Evolutionary conservation across 2,888 invertebrate genomes (phyloP).

Genomic region (Eubasilissa splendida): DNA sequence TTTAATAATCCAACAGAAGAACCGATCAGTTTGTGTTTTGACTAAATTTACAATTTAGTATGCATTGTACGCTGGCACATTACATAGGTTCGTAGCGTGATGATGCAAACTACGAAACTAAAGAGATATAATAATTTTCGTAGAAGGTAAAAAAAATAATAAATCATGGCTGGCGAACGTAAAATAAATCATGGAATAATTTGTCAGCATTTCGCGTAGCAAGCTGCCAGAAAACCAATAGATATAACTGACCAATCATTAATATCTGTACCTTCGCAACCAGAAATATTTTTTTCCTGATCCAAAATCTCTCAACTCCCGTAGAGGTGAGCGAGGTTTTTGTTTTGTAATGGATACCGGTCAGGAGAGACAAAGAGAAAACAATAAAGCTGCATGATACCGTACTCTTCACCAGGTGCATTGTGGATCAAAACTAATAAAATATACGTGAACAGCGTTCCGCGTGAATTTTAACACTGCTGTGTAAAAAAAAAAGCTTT

Average conservation of each 20-base stretch:
- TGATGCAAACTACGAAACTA: no score
- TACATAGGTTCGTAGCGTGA: no score
- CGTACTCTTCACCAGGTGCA: constrained; percentile 31
- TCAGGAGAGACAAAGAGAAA: constrained; percentile 23
- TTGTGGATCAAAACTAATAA: constrained; percentile 33
- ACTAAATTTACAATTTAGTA: no score
- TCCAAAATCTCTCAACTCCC: constrained; percentile 28
- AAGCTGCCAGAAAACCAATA: background rate
- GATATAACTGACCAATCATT: constrained; percentile 9
- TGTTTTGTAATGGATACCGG: constrained; percentile 42
- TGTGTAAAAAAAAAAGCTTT: constrained; percentile 19
- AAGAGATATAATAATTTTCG: no score
- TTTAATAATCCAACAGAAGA: no score
- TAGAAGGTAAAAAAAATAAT: background rate
- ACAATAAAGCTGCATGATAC: constrained; percentile 19
- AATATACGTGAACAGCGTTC: constrained; percentile 13
- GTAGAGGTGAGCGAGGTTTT: constrained; percentile 7
- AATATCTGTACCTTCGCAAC: constrained; percentile 13
- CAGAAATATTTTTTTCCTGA: constrained; percentile 9
- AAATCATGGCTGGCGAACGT: background rate
- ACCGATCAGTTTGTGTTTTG: no score
- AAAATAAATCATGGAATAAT: background rate
- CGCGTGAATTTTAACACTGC: constrained; percentile 22
- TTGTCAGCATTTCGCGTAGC: background rate
- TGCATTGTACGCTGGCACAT: no score